Evolutionary conservation across 2,113 vertebrate genomes (phyloP).

Genomic region (Gila orcuttii): DNA sequence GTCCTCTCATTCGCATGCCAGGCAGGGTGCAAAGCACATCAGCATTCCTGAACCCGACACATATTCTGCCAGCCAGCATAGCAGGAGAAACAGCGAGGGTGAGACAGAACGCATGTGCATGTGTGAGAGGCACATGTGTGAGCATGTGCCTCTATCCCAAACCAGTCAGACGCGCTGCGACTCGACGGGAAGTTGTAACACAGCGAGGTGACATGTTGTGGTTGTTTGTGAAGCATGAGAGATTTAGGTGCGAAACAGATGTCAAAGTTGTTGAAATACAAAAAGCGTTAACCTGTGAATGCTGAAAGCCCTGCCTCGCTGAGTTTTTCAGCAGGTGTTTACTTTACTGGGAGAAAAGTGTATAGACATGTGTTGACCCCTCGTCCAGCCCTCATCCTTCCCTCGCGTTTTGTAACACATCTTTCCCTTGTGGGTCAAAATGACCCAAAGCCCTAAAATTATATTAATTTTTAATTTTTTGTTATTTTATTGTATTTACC

Average conservation of each 20-base stretch:
- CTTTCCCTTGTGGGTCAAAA: too few species aligned
- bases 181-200: conserved; percentile 30
- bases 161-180: conserved; percentile 3
- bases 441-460: too few species aligned
- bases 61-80: conserved; percentile 48
- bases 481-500: too few species aligned
- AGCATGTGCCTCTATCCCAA: conserved; percentile 1
- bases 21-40: conserved; percentile 51
- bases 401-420: too few species aligned
- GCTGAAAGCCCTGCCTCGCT: background rate
- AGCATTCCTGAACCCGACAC: conserved; percentile 52
- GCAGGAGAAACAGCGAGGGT: conserved; percentile 42
- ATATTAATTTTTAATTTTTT: too few species aligned
- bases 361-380: background rate
- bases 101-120: conserved; percentile 31
- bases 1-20: conserved; percentile 19
- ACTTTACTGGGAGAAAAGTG: background rate
- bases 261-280: conserved; percentile 14
- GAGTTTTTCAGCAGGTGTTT: background rate
- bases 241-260: conserved; percentile 47
- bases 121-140: conserved; percentile 19
- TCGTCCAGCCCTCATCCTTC: background rate
- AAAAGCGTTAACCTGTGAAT: conserved; percentile 4
- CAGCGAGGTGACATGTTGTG: background rate
- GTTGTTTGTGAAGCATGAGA: conserved; percentile 21